Base-by-base conservation (phyloP, 2,888 invertebrate genomes). In the Bellardia bayeri region DNA sequence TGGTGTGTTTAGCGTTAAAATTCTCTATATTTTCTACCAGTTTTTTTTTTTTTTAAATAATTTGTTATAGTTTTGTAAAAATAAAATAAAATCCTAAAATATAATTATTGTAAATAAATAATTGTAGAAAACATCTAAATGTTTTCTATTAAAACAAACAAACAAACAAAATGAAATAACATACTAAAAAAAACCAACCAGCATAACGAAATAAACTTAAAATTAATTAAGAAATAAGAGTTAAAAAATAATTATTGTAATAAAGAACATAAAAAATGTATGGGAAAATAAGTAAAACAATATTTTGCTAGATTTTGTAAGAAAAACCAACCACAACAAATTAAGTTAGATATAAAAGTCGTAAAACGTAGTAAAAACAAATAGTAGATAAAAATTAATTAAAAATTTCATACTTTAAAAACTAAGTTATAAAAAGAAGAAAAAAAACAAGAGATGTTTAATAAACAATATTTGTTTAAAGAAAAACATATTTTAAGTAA, bases 281-380 rank as follows among this genome's bases (percentile, higher is more conserved):
- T 78, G 61, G 16, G 16, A 63, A 68, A 74, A 23, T 74, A 82
- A 78, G 66, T 74, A 78, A 76, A 69, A 64, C 56, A 56, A 63
- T 85, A 81, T 85, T 85, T 85, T 85, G 80, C 76, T 87, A 84
- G 84, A 78, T 85, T 87, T 85, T 87, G 68, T 84, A 87, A 84
- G 84, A 74, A 63, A 79, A 54, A 75, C 16, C 58, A 84, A 78
- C 66, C 30, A 78, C 58, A 74, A 78, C 68, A 80, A 80, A 82
- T 85, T 81, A 82, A 82, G 72, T 72, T 86, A 82, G 72, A 42
- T 78, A 83, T 85, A 82, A 78, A 82, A 78, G 51, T 86, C 86
- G 82, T 86, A 82, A 72, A 86, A 86, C 58, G 72, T 86, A 86
- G 82, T 74, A 82, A 74, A 66, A 85, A 69, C 54, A 66, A 81